Conservation (phyloP, 2,113 vertebrate genomes). For the Lepisosteus osseus region DNA sequence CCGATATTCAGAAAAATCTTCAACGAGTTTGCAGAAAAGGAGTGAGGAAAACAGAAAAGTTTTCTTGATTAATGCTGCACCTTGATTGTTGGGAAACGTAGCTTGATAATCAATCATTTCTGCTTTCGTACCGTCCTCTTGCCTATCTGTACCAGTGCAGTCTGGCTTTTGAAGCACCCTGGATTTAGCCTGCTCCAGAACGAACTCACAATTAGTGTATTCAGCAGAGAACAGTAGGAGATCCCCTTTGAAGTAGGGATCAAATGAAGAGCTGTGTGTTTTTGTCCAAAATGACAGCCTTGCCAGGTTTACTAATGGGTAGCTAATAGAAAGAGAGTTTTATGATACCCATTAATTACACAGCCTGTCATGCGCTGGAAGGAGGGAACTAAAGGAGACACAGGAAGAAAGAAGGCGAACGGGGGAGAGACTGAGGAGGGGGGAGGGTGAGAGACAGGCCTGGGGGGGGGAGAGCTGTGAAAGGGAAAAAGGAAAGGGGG, state of each 20-base stretch:
- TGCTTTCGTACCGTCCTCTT: constrained; percentile 54
- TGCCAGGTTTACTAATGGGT: constrained; percentile 92
- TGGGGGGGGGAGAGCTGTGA: constrained; percentile 9
- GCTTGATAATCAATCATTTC: constrained; percentile 59
- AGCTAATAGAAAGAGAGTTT: constrained; percentile 93
- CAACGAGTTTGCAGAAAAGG: constrained; percentile 18
- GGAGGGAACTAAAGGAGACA: constrained; percentile 46
- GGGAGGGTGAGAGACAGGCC: neutral
- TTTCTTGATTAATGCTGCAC: constrained; percentile 33
- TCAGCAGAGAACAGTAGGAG: constrained; percentile 89
- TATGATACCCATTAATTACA: constrained; percentile 96
- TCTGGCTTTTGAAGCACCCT: constrained; percentile 66
- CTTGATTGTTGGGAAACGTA: constrained; percentile 37
- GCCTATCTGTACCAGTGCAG: constrained; percentile 56
- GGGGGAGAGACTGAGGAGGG: constrained; percentile 1
- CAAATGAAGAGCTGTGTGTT: constrained; percentile 90
- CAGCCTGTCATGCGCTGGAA: constrained; percentile 82
- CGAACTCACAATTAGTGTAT: constrained; percentile 90
- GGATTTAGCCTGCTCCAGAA: constrained; percentile 70
- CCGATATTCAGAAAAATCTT: constrained; percentile 11
- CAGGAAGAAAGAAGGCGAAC: constrained; percentile 30
- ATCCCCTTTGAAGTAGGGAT: constrained; percentile 92
- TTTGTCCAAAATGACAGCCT: constrained; percentile 93
- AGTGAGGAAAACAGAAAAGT: constrained; percentile 21
- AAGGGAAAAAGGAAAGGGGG: neutral